Evolutionary conservation across 2,888 invertebrate genomes (phyloP).

Genomic region (Drosophila neutralis): DNA sequence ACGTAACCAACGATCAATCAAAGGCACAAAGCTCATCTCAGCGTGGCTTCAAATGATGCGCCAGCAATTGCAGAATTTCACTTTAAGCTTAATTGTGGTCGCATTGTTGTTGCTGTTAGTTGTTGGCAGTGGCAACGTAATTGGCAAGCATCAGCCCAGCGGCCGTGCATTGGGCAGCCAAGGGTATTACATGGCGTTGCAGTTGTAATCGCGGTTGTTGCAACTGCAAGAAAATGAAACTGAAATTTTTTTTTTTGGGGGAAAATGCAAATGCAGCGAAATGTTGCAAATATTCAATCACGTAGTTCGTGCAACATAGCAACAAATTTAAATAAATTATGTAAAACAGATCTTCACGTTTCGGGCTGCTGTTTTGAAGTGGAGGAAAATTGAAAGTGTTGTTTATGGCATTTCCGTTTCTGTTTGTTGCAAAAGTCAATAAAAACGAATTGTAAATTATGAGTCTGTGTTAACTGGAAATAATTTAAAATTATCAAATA

Average conservation of each 20-base stretch:
- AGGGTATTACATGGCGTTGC: constrained; percentile 65
- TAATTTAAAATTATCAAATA: constrained; percentile 46
- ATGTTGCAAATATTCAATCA: constrained; percentile 80
- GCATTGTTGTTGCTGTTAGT: constrained; percentile 35
- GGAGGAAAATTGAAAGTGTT: constrained; percentile 41
- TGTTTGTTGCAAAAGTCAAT: constrained; percentile 17
- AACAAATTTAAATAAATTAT: constrained; percentile 78
- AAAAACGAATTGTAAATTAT: constrained; percentile 50
- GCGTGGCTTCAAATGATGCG: constrained; percentile 66
- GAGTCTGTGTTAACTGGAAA: constrained; percentile 47
- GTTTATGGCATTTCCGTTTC: constrained; percentile 55
- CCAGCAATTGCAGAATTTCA: constrained; percentile 76
- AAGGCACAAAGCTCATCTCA: constrained; percentile 62
- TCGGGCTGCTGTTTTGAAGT: constrained; percentile 22
- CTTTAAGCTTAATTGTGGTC: constrained; percentile 72
- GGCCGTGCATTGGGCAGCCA: constrained; percentile 62
- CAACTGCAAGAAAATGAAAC: constrained; percentile 53
- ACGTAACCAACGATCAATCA: constrained; percentile 79
- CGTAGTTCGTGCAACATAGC: constrained; percentile 75
- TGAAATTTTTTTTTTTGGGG: constrained; percentile 47
- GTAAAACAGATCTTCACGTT: constrained; percentile 60
- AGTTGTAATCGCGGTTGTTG: constrained; percentile 27
- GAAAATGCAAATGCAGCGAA: constrained; percentile 58
- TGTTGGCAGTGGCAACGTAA: constrained; percentile 58
- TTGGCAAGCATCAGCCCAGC: constrained; percentile 65